Evolutionary conservation across 2,888 invertebrate species (phyloP).

Genomic region (Microplitis deprimator): DNA sequence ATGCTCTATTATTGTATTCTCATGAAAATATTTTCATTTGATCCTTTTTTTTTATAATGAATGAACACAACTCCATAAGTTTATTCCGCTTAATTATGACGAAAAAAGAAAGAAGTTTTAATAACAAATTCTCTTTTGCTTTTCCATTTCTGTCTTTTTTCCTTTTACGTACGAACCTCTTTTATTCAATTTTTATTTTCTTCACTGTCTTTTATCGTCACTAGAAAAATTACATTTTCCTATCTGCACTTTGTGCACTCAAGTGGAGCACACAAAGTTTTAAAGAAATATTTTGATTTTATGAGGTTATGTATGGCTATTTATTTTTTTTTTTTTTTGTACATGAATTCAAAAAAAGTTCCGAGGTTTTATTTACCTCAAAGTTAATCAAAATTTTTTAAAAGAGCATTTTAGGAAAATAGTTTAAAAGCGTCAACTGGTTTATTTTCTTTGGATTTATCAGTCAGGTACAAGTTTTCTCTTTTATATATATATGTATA

Average conservation of each 20-base stretch:
- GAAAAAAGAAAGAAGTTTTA: neutral
- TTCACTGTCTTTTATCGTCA: slow-evolving; percentile 8
- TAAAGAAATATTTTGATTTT: neutral
- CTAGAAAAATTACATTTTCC: slow-evolving; percentile 12
- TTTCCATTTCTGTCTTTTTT: neutral
- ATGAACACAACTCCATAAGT: slow-evolving; percentile 29
- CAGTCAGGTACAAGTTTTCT: slow-evolving; percentile 30
- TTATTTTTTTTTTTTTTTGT: slow-evolving; percentile 3
- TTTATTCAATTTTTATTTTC: slow-evolving; percentile 15
- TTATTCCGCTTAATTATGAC: slow-evolving; percentile 35
- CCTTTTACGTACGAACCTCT: neutral
- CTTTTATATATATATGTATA: slow-evolving; percentile 15
- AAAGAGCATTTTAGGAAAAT: slow-evolving; percentile 9
- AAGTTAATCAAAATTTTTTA: neutral
- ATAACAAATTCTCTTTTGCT: slow-evolving; percentile 19
- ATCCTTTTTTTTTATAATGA: no score
- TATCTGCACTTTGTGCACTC: neutral
- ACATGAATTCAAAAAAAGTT: neutral
- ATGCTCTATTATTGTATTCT: slow-evolving; percentile 3
- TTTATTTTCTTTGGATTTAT: slow-evolving; percentile 31
- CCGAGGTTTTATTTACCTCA: neutral
- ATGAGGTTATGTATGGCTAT: neutral
- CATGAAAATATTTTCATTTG: neutral
- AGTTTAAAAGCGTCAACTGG: slow-evolving; percentile 7
- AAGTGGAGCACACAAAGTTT: neutral